Percentiles rank a stretch among this genome's conserved stretches.
phyloP scores from a whole-genome alignment of 2,888 invertebrate genomes.

The Pheosia gnoma region DNA sequence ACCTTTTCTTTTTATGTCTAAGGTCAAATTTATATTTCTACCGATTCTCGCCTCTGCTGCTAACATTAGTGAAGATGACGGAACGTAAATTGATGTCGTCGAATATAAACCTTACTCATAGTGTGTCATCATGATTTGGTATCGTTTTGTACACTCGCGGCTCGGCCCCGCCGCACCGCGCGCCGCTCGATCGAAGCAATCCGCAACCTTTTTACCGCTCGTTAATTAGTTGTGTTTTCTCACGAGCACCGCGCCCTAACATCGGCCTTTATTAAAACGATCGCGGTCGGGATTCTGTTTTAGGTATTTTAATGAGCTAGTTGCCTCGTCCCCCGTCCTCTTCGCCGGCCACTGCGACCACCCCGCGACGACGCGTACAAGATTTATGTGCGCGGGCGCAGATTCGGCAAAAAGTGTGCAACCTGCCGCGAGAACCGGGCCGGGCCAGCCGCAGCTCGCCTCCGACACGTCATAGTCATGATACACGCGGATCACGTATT shows the following conservation, averaged over 20 bases:
- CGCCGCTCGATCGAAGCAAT: conserved; percentile 17
- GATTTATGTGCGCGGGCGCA: conserved; percentile 47
- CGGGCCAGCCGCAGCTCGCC: conserved; percentile 6
- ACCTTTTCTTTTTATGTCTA: too few species aligned
- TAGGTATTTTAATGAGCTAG: conserved; percentile 76
- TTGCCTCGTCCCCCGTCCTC: conserved; percentile 28
- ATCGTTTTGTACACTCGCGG: too few species aligned
- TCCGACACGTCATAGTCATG: not conserved
- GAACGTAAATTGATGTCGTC: not conserved
- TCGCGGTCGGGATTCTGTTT: conserved; percentile 52
- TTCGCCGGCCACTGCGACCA: conserved; percentile 8
- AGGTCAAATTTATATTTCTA: not conserved
- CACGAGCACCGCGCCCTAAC: conserved; percentile 51
- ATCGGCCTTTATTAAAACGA: conserved; percentile 49
- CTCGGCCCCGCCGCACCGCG: not conserved
- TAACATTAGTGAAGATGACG: not conserved
- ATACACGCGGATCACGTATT: not conserved
- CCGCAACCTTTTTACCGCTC: conserved; percentile 44
- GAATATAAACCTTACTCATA: not conserved
- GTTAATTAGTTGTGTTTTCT: conserved; percentile 68
- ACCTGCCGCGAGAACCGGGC: conserved; percentile 27
- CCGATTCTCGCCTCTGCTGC: not conserved
- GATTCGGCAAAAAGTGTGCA: conserved; percentile 53
- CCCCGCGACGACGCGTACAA: conserved; percentile 16
- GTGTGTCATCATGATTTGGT: not conserved